Evolutionary conservation across 2,888 invertebrate genomes (phyloP), one percentile per base, ranked within the genome.

Genomic region (Crioceris asparagi): DNA sequence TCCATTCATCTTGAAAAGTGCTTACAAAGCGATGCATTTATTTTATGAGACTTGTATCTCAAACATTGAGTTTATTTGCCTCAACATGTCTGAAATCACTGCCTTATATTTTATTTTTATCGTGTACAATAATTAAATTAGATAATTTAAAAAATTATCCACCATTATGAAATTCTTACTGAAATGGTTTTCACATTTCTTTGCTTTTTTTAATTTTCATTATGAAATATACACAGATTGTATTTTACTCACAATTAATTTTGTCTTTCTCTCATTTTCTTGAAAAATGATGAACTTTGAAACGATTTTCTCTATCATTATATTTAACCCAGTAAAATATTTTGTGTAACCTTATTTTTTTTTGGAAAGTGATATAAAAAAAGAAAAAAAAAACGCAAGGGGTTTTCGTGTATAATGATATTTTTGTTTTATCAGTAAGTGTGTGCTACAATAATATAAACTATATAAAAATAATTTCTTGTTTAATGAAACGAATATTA

Each of bases 381-480:
- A 30, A 35, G 17, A 32, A 12, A 27, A 6, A 27, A 27, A 27
- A 3, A 6, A 11, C 12, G 27, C 33, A 36, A 37, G 27, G 33
- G 36, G 35, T 19, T 29, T 32, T 40, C 12, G 27, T 27, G 18
- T 43, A 32, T 40, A 37, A 33, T 40, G 32, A 36, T 35, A 36
- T 38, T 39, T 36, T 27, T 39, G 37, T 39, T 44, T 34, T 36
- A 33, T 37, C 34, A 35, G 41, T 39, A 36, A 32, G 36, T 36
- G 37, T 44, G 44, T 48, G 43, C 38, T 44, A 40, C 42, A 33
- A 40, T 40, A 36, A 35, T 42, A 35, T 40, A 43, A 40, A 47
- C 41, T 46, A 44, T 40, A 30, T 39, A 40, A 47, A 46, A 45
- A 41, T 38, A 38, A 41, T 45, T 45, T 45, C 38, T 41, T 43